A percentile compares a stretch with the other conserved stretches of the same genome.
phyloP scores from a whole-genome alignment of 2,888 invertebrate species.

The Oxycera nigricornis region DNA sequence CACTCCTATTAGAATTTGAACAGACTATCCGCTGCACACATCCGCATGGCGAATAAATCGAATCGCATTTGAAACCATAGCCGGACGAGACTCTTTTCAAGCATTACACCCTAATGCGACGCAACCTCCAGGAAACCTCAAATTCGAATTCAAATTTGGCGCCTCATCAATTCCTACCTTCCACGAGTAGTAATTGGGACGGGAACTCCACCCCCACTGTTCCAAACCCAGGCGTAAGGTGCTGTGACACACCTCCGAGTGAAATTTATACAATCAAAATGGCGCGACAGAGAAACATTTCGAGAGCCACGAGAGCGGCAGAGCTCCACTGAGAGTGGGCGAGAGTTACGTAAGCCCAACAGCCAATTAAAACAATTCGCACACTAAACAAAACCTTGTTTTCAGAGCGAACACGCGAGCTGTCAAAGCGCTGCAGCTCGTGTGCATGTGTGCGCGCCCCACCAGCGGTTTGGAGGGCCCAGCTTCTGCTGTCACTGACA shows the following conservation, averaged over 20 bases:
- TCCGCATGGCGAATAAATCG: neutral
- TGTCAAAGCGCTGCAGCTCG: slow-evolving; percentile 6
- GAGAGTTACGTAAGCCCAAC: slow-evolving; percentile 28
- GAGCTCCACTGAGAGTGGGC: neutral
- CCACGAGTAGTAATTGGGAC: too few species aligned
- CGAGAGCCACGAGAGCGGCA: too few species aligned
- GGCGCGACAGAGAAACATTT: too few species aligned
- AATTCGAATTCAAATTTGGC: too few species aligned
- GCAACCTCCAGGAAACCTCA: too few species aligned
- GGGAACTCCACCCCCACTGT: too few species aligned
- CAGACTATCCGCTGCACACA: neutral
- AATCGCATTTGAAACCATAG: neutral
- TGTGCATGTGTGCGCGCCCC: neutral
- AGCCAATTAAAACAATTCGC: neutral
- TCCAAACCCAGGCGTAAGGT: too few species aligned
- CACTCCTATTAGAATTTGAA: slow-evolving; percentile 1
- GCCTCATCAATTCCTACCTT: too few species aligned
- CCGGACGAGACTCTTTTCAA: too few species aligned
- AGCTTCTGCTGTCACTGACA: neutral
- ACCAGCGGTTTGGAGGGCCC: neutral
- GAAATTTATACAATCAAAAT: too few species aligned
- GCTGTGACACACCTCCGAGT: too few species aligned
- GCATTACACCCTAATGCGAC: too few species aligned
- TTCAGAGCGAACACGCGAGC: neutral
- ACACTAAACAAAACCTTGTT: neutral